Percentiles rank a stretch among this genome's conserved stretches.
These are phyloP conservation scores for Zaprionus capensis DNA, from an alignment of 1,140 invertebrate genomes.

Conservation along the genomic window DNA sequence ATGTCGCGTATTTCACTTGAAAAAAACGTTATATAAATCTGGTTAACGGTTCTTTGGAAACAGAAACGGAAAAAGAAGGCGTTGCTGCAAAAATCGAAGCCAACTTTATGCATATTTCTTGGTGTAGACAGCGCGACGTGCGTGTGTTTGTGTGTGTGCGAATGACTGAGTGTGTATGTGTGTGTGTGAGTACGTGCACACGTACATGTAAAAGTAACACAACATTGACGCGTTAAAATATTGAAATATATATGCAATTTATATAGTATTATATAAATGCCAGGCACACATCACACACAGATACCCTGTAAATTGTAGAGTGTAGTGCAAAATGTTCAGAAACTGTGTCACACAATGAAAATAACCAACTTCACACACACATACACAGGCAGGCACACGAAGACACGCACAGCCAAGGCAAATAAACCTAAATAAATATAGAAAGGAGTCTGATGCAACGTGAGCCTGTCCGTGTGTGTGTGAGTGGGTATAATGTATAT, in stretches of 20 bases:
- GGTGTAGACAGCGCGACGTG: constrained; percentile 59
- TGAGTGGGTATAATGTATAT: constrained; percentile 22
- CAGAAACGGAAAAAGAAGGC: constrained; percentile 50
- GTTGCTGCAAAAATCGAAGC: constrained; percentile 61
- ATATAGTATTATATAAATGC: constrained; percentile 10
- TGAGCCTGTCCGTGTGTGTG: constrained; percentile 18
- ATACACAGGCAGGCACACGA: neutral
- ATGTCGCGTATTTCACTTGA: constrained; percentile 3
- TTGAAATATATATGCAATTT: constrained; percentile 7
- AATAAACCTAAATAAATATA: constrained; percentile 70
- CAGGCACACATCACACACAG: neutral
- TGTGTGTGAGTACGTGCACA: constrained; percentile 27
- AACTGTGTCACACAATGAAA: constrained; percentile 14
- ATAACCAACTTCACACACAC: neutral
- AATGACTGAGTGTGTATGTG: constrained; percentile 21
- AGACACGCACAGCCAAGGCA: constrained; percentile 24
- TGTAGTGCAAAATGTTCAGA: neutral
- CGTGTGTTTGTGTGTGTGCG: constrained; percentile 17
- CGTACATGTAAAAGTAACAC: neutral
- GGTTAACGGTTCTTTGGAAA: too few relatives aligned
- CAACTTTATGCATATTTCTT: constrained; percentile 64
- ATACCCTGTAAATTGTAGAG: neutral
- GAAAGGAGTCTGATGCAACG: constrained; percentile 69
- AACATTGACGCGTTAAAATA: constrained; percentile 15
- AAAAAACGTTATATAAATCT: constrained; percentile 2